phyloP scores from a whole-genome alignment of 2,888 invertebrate genomes.

The Neocrepidodera transversa region DNA sequence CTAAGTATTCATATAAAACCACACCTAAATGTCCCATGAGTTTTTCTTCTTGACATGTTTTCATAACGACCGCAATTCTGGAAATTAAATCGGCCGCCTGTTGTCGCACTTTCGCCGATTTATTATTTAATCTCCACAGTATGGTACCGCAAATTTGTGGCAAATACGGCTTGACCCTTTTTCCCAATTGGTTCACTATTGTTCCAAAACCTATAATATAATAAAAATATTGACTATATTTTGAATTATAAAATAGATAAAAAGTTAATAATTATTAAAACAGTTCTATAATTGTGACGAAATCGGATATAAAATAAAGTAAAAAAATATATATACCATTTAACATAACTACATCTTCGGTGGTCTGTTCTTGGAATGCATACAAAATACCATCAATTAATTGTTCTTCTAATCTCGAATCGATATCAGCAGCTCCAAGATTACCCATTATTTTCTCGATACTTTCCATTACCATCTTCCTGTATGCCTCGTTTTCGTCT shows the following conservation, averaged over 20 bases:
- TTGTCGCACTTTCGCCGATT: slow-evolving; percentile 98
- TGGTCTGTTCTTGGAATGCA: slow-evolving; percentile 99
- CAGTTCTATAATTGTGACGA: no score
- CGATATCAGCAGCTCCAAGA: slow-evolving; percentile 97
- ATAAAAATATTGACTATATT: not conserved
- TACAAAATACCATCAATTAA: slow-evolving; percentile 99
- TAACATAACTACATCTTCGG: slow-evolving; percentile 99
- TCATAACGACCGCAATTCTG: slow-evolving; percentile 98
- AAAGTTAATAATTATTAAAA: not conserved
- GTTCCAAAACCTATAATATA: slow-evolving; percentile 86
- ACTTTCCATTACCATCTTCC: slow-evolving; percentile 99
- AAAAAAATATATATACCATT: slow-evolving; percentile 65
- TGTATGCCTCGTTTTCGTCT: slow-evolving; percentile 99
- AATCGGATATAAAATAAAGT: no score
- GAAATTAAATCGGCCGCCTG: slow-evolving; percentile 99
- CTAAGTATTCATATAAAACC: slow-evolving; percentile 97
- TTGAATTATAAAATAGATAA: not conserved
- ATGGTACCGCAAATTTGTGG: slow-evolving; percentile 99
- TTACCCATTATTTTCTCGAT: slow-evolving; percentile 99
- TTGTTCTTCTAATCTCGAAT: slow-evolving; percentile 97
- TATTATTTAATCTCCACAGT: slow-evolving; percentile 98
- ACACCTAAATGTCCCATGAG: slow-evolving; percentile 99
- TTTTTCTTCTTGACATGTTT: slow-evolving; percentile 99
- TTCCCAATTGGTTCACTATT: slow-evolving; percentile 96
- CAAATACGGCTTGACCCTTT: slow-evolving; percentile 96